These are phyloP conservation scores for Novumbra hubbsi DNA, from an alignment of 2,797 vertebrate species.

Conservation along the genomic window DNA sequence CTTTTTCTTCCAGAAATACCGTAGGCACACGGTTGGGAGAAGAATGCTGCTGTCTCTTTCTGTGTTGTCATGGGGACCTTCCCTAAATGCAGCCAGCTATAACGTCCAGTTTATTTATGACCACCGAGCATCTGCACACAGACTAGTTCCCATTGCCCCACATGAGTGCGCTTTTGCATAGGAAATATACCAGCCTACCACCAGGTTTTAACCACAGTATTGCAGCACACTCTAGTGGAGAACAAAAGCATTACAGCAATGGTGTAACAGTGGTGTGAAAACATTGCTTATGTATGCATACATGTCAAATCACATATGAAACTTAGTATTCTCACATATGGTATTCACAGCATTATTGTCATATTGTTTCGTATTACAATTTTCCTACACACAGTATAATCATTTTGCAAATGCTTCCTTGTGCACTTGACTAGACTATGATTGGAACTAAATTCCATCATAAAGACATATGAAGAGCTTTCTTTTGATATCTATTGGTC, in stretches of 20 bases:
- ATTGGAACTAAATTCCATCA: too few species aligned
- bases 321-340: neutral
- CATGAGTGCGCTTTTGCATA: conserved; percentile 1
- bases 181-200: neutral
- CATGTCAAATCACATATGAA: neutral
- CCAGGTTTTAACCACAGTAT: neutral
- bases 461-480: too few species aligned
- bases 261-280: neutral
- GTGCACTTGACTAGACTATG: too few species aligned
- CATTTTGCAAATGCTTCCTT: too few species aligned
- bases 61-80: neutral
- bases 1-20: conserved; percentile 6
- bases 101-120: conserved; percentile 12
- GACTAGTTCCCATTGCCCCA: conserved; percentile 2
- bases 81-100: neutral
- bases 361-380: too few species aligned
- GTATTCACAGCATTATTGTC: too few species aligned
- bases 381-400: too few species aligned
- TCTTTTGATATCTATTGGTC: too few species aligned
- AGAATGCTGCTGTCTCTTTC: neutral
- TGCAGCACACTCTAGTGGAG: conserved; percentile 51
- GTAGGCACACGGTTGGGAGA: conserved; percentile 6
- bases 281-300: neutral
- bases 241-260: neutral
- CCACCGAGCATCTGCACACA: conserved; percentile 1